phyloP scores from a whole-genome alignment of 1,140 invertebrate species.

The Bactericera cockerelli region DNA sequence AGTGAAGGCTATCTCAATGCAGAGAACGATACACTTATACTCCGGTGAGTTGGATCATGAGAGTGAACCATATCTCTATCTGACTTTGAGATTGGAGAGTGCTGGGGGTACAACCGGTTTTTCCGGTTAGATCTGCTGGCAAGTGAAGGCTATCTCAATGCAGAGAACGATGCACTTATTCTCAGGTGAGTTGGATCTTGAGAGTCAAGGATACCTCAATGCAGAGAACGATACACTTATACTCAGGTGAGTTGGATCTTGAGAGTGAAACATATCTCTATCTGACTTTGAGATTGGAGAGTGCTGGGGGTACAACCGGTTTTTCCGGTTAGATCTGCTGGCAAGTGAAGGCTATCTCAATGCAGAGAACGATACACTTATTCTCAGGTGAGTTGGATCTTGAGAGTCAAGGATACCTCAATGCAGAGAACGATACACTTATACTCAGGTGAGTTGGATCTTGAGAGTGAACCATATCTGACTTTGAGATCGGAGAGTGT shows the following conservation, averaged over 20 bases:
- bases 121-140: slow-evolving; percentile 78
- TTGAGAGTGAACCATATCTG: slow-evolving; percentile 39
- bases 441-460: slow-evolving; percentile 46
- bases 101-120: slow-evolving; percentile 92
- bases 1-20: slow-evolving; percentile 76
- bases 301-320: slow-evolving; percentile 92
- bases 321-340: slow-evolving; percentile 77
- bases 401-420: slow-evolving; percentile 77
- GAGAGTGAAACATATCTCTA: too few relatives aligned
- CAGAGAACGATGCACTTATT: slow-evolving; percentile 54
- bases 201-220: slow-evolving; percentile 77
- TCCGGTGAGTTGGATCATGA: slow-evolving; percentile 35
- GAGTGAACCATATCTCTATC: too few relatives aligned
- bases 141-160: slow-evolving; percentile 74
- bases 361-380: slow-evolving; percentile 53
- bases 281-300: slow-evolving; percentile 95
- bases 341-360: slow-evolving; percentile 79
- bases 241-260: slow-evolving; percentile 36
- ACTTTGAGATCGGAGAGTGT: slow-evolving; percentile 94
- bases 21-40: slow-evolving; percentile 53
- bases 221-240: slow-evolving; percentile 56
- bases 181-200: slow-evolving; percentile 35
- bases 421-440: slow-evolving; percentile 54
- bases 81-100: slow-evolving; percentile 94
- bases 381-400: slow-evolving; percentile 38